phyloP scores from a whole-genome alignment of 2,888 invertebrate species.

The Dexiosoma caninum region DNA sequence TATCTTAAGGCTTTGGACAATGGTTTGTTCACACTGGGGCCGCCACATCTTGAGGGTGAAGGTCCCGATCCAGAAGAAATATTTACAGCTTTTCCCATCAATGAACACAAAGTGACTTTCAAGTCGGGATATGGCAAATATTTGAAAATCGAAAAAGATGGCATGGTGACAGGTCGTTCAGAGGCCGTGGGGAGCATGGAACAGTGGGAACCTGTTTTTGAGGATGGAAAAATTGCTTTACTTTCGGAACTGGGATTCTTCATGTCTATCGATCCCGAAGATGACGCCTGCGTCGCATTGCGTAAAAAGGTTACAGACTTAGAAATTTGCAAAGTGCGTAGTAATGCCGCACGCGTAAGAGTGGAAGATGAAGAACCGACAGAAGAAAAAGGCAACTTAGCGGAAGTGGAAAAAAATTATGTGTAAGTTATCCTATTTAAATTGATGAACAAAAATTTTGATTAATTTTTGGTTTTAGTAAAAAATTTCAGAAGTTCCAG shows the following conservation, averaged over 20 bases:
- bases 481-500: conserved; percentile 99
- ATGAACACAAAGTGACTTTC: conserved; percentile 91
- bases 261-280: conserved; percentile 88
- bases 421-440: conserved; percentile 84
- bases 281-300: conserved; percentile 89
- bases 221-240: conserved; percentile 90
- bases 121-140: conserved; percentile 99
- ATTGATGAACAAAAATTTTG: neutral
- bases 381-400: conserved; percentile 92
- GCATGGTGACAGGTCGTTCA: conserved; percentile 91
- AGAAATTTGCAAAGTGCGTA: conserved; percentile 86
- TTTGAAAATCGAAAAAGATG: conserved; percentile 90
- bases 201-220: conserved; percentile 96
- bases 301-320: conserved; percentile 84
- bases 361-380: conserved; percentile 81
- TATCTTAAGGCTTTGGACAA: conserved; percentile 96
- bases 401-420: conserved; percentile 96
- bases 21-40: conserved; percentile 93
- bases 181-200: conserved; percentile 95
- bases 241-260: conserved; percentile 90
- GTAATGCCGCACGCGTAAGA: conserved; percentile 81
- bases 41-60: conserved; percentile 88
- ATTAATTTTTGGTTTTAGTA: conserved; percentile 80
- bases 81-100: conserved; percentile 92
- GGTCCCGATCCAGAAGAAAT: conserved; percentile 96